Conservation (phyloP, 2,797 vertebrate species). For the Lycodopsis pacificus region DNA sequence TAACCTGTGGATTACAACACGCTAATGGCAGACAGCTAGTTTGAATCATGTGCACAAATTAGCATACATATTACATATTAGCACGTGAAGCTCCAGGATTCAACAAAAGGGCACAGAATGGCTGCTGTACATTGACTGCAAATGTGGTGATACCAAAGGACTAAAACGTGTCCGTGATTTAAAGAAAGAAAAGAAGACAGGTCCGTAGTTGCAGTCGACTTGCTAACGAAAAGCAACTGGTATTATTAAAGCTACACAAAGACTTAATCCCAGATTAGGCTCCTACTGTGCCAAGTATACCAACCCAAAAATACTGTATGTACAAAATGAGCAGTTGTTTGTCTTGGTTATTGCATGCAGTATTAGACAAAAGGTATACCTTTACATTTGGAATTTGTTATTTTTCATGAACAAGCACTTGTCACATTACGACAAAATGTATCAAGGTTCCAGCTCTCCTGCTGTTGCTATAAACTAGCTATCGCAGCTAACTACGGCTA, state of each 20-base stretch:
- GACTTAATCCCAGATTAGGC: constrained; percentile 57
- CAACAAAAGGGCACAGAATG: constrained; percentile 28
- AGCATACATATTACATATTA: background rate
- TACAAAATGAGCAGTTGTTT: constrained; percentile 80
- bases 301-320: constrained; percentile 74
- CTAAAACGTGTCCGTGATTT: constrained; percentile 16
- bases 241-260: constrained; percentile 48
- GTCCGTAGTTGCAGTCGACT: constrained; percentile 22
- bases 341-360: constrained; percentile 82
- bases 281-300: constrained; percentile 64
- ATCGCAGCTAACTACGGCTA: constrained; percentile 12
- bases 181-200: constrained; percentile 29
- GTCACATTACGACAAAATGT: constrained; percentile 49
- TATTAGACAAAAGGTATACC: constrained; percentile 67
- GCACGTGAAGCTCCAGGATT: constrained; percentile 5
- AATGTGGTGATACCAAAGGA: constrained; percentile 1
- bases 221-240: constrained; percentile 21
- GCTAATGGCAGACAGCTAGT: background rate
- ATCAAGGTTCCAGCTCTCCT: constrained; percentile 40
- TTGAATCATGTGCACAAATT: constrained; percentile 15
- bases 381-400: constrained; percentile 59
- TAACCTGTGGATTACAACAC: constrained; percentile 50
- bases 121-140: background rate
- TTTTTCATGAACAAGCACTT: constrained; percentile 65
- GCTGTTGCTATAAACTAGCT: constrained; percentile 25